Conservation (phyloP, 2,888 invertebrate genomes). For the Poecilobothrus nobilitatus region DNA sequence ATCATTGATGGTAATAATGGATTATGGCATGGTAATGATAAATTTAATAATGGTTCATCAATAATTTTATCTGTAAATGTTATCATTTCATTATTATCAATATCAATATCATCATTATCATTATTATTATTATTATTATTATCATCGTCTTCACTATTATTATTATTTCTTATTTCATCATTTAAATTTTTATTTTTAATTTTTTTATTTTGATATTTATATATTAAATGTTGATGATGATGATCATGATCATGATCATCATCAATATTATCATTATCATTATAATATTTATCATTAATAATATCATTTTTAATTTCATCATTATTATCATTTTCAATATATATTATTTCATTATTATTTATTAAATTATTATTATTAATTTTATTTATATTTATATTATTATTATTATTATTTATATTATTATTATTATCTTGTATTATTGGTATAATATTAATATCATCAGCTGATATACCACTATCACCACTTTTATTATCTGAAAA, state of each 20-base stretch:
- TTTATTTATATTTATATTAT: constrained; percentile 19
- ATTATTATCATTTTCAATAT: no score
- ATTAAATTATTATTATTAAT: not conserved
- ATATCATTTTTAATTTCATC: no score
- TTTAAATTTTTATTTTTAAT: constrained; percentile 27
- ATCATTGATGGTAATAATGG: no score
- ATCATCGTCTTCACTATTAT: no score
- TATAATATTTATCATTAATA: not conserved
- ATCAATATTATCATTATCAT: constrained; percentile 45
- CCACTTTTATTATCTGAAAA: constrained; percentile 61
- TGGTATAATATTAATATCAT: constrained; percentile 44
- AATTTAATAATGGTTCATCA: no score
- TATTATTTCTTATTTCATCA: no score
- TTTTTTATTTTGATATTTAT: constrained; percentile 21
- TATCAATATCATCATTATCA: constrained; percentile 20
- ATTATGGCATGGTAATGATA: no score
- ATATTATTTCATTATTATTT: constrained; percentile 9
- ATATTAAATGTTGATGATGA: no score
- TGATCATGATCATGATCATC: constrained; percentile 27
- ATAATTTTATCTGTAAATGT: constrained; percentile 18
- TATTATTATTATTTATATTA: constrained; percentile 15
- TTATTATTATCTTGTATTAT: no score
- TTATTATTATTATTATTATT: constrained; percentile 19
- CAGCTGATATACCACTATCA: constrained; percentile 73
- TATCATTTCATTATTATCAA: constrained; percentile 22